Base-by-base conservation (phyloP, 2,113 vertebrate species). In the Salvelinus namaycush region DNA sequence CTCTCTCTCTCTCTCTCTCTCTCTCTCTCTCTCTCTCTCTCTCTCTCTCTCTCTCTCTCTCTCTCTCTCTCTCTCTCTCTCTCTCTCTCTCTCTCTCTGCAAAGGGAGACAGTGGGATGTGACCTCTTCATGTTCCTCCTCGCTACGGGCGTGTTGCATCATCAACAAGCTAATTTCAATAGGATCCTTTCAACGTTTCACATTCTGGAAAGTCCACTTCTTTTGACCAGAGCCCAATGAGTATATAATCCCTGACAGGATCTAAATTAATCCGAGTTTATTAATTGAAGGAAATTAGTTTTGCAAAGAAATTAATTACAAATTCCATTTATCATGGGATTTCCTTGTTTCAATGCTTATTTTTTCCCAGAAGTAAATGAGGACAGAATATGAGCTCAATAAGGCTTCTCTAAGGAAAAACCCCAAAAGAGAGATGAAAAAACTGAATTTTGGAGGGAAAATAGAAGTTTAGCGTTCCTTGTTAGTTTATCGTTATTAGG, bases 331-430 rank as follows among this genome's bases (percentile, higher is more conserved):
- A 84, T 82, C 71, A 51, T 34, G 69, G 44, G 72, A 75, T 84
- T 71, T 86, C 68, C 82, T 78, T 81, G 79, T 88, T 54, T 87
- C 72, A 86, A 86, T 86, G 84, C 75, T 68, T 73, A 54, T 16
- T 60, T 80, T 86, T 84, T 74, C 51, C 34, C 72, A 76, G 44
- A 72, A 81, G 39, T 77, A 79, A 79, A 89, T 83, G 73, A 78
- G 84, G 66, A 31, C 24, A 27, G 84, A 81, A 76, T 83, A 60
- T 87, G 90, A 82, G 82, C 89, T 87, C 88, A 90, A 92, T 87
- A 89, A 87, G 48, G 34, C 76, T 85, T 84, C 86, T 89, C 86
- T 90, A 91, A 92, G 88, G 69, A 48, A 59, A 84, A 89, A 81
- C 70, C 51, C 69, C 71, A 74, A 78, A 83, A 78, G 82, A 80